Base-by-base conservation (phyloP, 2,113 vertebrate species). In the Lepus europaeus region DNA sequence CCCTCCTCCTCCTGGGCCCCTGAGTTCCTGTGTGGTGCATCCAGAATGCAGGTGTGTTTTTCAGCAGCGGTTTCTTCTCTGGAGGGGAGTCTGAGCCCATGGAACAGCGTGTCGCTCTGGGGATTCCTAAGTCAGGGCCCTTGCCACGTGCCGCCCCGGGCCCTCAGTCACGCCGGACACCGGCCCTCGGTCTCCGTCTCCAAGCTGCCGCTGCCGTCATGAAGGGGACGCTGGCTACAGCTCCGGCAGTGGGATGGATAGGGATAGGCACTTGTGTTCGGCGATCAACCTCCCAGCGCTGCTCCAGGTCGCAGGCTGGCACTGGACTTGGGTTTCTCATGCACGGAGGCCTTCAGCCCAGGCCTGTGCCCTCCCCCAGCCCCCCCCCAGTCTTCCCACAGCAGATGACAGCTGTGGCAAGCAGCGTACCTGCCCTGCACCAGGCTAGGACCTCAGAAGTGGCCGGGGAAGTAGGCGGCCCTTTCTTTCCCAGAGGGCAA, bases 11-110 rank as follows among this genome's bases (percentile, higher is more conserved):
- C 19, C n/a, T 11, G 0, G 0, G 19, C 9, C 29, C 64, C 73
- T 9, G 0, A 23, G 13, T 17, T 64, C 29, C 80, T 27, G 0
- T 5, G 1, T 5, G 20, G n/a, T 0, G 0, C 29, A n/a, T 64
- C 79, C 31, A 23, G 80, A 31, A 63, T 1, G 0, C 5, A 3
- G 39, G 2, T 27, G 0, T 2, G 2, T 39, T 74, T 76, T 53
- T 45, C 29, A 73, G 31, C 53, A 14, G 31, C 5, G 10, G 22
- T 85, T 89, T 61, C 69, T 59, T 72, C 51, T 89, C 87, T 53
- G 63, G 45, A 66, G 76, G 36, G 53, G 69, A 36, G 31, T 49
- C 53, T 10, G 4, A 68, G 25, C 22, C 39, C 39, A 51, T 31
- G 56, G 59, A 25, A n/a, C 25, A 77, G 45, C 25, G 22, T 68